These are phyloP conservation scores for Tamias sibiricus DNA, from an alignment of 2,113 vertebrate genomes.

Conservation along the genomic window DNA sequence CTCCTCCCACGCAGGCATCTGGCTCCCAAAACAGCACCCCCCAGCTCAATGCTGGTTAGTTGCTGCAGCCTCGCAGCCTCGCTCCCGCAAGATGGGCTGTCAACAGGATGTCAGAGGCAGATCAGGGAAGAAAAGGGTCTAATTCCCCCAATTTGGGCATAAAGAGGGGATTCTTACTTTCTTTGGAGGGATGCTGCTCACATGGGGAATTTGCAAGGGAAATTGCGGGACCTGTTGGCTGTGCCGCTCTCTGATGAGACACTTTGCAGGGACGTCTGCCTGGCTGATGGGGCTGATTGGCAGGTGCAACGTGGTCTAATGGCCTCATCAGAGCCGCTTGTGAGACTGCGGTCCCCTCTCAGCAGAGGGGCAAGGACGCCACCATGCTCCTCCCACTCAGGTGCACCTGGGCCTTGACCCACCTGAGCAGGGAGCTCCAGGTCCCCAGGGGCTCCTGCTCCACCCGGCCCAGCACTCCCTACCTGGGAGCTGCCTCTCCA, in stretches of 20 bases:
- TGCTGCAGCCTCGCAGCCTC: background rate
- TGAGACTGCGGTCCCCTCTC: background rate
- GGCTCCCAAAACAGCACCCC: background rate
- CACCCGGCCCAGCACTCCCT: background rate
- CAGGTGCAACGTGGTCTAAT: background rate
- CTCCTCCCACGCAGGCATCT: background rate
- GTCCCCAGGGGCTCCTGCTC: background rate
- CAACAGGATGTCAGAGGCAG: background rate
- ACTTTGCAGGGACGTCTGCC: background rate
- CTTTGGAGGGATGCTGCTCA: background rate
- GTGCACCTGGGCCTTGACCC: background rate
- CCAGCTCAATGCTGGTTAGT: background rate
- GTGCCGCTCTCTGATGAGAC: background rate
- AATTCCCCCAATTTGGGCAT: background rate
- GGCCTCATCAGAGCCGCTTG: background rate
- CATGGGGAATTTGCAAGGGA: background rate
- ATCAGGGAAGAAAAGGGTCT: background rate
- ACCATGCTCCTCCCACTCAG: background rate
- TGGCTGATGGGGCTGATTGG: background rate
- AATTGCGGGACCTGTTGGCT: fast-evolving
- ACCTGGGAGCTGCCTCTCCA: background rate
- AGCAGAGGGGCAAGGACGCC: fast-evolving
- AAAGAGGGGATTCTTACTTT: background rate
- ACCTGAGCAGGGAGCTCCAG: background rate
- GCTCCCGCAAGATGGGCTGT: background rate